Evolutionary conservation across 2,797 vertebrate species (phyloP).

Genomic region (Characodon lateralis): DNA sequence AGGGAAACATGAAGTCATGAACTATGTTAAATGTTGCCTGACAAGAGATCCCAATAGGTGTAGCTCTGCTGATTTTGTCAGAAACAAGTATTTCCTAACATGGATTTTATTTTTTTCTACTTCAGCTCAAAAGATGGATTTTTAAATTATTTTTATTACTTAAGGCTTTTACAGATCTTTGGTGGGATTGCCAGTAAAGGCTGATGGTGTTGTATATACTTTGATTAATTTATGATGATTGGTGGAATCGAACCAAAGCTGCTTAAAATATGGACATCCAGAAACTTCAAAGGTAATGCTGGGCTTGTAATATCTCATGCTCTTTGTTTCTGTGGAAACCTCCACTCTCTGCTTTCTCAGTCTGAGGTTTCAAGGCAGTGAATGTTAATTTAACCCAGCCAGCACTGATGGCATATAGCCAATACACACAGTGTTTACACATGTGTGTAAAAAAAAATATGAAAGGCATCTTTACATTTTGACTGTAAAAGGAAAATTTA

Average conservation of each 20-base stretch:
- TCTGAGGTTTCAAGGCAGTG: neutral
- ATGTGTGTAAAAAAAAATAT: neutral
- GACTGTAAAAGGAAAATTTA: neutral
- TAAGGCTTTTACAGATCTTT: neutral
- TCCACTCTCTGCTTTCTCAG: neutral
- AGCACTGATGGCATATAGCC: neutral
- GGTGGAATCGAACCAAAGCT: neutral
- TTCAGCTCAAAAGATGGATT: neutral
- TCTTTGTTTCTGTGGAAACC: neutral
- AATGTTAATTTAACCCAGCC: neutral
- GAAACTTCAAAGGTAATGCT: neutral
- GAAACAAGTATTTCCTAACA: no score
- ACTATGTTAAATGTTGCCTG: no score
- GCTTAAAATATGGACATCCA: neutral
- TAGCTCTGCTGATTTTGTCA: no score
- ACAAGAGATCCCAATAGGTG: no score
- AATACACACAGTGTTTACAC: neutral
- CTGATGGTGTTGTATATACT: neutral
- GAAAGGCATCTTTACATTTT: neutral
- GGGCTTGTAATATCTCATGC: neutral
- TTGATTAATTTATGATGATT: neutral
- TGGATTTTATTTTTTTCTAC: no score
- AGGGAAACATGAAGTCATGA: neutral
- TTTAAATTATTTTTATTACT: neutral
- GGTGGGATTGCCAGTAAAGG: neutral